Base-by-base conservation (phyloP, 2,888 invertebrate genomes). In the Seladonia tumulorum region DNA sequence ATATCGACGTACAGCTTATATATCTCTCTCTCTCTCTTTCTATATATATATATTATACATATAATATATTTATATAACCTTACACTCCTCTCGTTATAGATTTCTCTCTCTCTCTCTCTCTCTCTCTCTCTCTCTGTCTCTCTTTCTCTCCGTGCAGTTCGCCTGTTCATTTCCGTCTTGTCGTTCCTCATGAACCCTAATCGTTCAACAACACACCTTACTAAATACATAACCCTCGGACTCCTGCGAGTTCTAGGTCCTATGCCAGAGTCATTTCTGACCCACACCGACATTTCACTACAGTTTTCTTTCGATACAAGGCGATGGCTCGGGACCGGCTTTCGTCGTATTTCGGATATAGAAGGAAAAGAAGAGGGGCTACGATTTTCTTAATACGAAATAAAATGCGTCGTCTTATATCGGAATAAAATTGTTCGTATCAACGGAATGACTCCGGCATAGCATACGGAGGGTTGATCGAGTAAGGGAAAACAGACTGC, bases 161-260 rank as follows among this genome's bases (percentile, higher is more conserved):
- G 45, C 42, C 29, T 29, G 18, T 53, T 57, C 29, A 49, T 82
- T 47, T 63, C 60, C 35, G 39, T 14, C 57, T 81, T 75, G 76
- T 76, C 18, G 35, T 66, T 68, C 8, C 68, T 68, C 81, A 72
- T 72, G 88, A 84, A 71, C 71, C 73, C 75, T 75, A 79, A 81
- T 76, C 79, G 29, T 82, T 83, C 74, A 83, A 90, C 85, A 86
- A 86, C 81, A 77, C 76, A 82, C 71, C 53, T 76, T 72, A 71
- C 73, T 84, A 83, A 57, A 86, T 12, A 68, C 77, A 90, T 88
- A 83, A 35, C 35, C 35, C 35, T 35, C 35, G 35, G 35, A 35
- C 35, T 35, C 35, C 35, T 35, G 35, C 4, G 35, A 35, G 35
- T 35, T 35, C 35, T 35, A 4, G 35, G 35, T 35, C 35, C 35